Base-by-base conservation (phyloP, 2,113 vertebrate species). In the Smithornis capensis region DNA sequence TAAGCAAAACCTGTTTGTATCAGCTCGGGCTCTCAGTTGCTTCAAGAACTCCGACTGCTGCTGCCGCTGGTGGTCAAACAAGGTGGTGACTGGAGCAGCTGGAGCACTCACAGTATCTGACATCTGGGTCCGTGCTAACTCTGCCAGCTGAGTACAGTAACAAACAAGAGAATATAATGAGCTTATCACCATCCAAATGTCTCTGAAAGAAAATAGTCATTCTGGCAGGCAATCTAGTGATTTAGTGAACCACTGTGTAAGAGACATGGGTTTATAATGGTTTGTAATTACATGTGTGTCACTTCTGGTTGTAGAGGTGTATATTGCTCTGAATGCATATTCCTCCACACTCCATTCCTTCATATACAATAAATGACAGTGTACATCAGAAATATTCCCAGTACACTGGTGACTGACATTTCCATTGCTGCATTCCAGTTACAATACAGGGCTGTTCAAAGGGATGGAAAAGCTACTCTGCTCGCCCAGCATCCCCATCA, bases 81-180 rank as follows among this genome's bases (percentile, higher is more conserved):
- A 88, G 12, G 92, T n/a, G 40, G 97, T 79, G 56, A 93, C 44
- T 4, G 98, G 97, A 40, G 96, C 86, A 81, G 97, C 94, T 33
- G 98, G 95, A 92, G 96, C 90, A 25, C 90, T 87, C 80, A 97
- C 68, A 42, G 97, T 57, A 60, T 98, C 98, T 0, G 97, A 96
- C 31, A 98, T 96, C 68, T 98, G 99, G 4, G 97, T 94, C 53
- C 97, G 98, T 21, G 98, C 97, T 85, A 99, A 79, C 80, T 99
- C 99, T 38, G 98, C 97, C 98, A 99, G 98, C 99, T 99, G 96
- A 94, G 92, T 4, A 79, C 19, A 86, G 56, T 37, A 87, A 70
- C 57, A 91, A 76, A 7, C 93, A 85, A 2, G 94, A 52, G 10
- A 42, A 89, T 6, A 40, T 49, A 57, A 37, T 14, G 21, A 38